Evolutionary conservation across 2,797 vertebrate genomes (phyloP).

Genomic region (Avahi laniger): DNA sequence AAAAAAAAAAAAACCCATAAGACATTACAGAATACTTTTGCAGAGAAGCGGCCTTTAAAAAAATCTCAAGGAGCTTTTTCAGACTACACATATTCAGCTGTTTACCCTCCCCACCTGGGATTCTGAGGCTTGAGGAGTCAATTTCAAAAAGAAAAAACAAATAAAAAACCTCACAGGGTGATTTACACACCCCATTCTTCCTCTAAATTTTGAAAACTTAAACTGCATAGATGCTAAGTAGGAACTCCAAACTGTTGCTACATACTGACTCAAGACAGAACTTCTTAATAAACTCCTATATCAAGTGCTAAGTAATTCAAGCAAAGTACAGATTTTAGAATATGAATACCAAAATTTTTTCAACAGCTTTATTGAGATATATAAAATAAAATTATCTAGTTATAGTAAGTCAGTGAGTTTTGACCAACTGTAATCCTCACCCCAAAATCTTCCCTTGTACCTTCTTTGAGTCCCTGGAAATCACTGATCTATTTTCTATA

Average conservation of each 20-base stretch:
- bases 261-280: background rate
- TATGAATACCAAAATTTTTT: background rate
- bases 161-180: background rate
- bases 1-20: background rate
- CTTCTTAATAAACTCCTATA: background rate
- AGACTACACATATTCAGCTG: background rate
- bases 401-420: background rate
- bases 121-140: background rate
- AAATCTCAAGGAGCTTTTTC: background rate
- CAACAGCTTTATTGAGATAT: background rate
- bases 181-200: background rate
- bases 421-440: background rate
- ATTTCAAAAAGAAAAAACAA: constrained; percentile 10
- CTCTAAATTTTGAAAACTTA: background rate
- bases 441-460: background rate
- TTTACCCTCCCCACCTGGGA: background rate
- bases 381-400: background rate
- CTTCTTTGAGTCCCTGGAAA: background rate
- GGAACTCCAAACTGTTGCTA: background rate
- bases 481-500: background rate
- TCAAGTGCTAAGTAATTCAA: background rate
- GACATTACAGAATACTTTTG: background rate
- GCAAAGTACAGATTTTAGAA: background rate
- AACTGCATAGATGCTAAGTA: background rate
- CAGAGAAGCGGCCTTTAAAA: background rate